Percentiles rank a stretch among this genome's conserved stretches.
These are phyloP conservation scores for Microctenopoma lineatum DNA, from an alignment of 2,797 vertebrate species.

Conservation along the genomic window DNA sequence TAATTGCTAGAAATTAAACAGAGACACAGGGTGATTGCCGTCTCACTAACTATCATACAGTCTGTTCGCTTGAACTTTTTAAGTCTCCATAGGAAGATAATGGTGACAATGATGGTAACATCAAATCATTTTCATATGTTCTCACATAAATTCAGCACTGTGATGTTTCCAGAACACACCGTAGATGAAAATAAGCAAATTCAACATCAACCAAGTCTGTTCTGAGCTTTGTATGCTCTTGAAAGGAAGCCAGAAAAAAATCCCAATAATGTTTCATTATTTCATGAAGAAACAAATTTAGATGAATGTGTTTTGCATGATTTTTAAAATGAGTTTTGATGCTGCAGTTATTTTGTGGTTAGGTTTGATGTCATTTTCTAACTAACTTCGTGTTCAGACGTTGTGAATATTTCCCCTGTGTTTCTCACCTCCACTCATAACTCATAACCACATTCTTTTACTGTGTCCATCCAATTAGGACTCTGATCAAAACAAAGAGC, in stretches of 20 bases:
- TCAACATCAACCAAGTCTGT: not conserved
- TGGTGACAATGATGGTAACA: not conserved
- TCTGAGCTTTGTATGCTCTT: not conserved
- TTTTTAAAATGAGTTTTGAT: not conserved
- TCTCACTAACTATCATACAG: conserved; percentile 21
- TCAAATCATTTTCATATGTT: not conserved
- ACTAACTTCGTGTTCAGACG: not conserved
- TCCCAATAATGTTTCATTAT: not conserved
- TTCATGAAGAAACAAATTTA: not conserved
- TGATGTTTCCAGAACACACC: not conserved
- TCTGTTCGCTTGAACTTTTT: conserved; percentile 7
- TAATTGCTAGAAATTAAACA: conserved; percentile 35
- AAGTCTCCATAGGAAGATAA: not conserved
- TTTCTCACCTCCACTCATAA: not conserved
- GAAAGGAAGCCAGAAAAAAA: not conserved
- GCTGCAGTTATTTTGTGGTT: not conserved
- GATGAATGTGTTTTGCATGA: conserved; percentile 8
- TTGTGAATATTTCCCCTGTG: not conserved
- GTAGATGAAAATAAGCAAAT: conserved; percentile 22
- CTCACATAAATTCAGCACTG: conserved; percentile 8
- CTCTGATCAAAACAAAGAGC: conserved; percentile 5
- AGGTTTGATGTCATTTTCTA: not conserved
- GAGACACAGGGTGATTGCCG: conserved; percentile 31
- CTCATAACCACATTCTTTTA: not conserved
- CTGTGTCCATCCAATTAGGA: not conserved